Evolutionary conservation across 2,113 vertebrate genomes (phyloP).

Genomic region (Grallaria varia): DNA sequence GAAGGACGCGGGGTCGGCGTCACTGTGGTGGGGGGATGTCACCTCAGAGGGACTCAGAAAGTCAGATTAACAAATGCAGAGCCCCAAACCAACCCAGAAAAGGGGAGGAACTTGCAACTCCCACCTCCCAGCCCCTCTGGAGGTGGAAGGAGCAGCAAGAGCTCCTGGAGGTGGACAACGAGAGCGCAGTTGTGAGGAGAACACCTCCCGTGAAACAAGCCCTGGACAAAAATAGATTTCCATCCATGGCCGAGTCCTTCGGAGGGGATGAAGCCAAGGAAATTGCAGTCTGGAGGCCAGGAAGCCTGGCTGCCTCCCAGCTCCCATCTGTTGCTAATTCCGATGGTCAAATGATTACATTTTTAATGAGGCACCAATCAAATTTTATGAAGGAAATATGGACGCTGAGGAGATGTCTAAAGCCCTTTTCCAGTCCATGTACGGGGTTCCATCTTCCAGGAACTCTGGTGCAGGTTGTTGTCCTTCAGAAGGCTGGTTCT

Average conservation of each 20-base stretch:
- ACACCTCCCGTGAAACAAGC: not conserved
- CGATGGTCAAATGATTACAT: conserved; percentile 51
- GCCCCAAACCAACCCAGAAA: not conserved
- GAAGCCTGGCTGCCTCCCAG: conserved; percentile 33
- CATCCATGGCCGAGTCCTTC: not conserved
- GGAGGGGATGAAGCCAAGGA: not conserved
- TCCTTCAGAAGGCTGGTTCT: not conserved
- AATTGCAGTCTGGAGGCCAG: conserved; percentile 12
- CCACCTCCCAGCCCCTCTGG: not conserved
- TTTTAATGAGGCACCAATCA: conserved; percentile 54
- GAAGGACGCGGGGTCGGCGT: not conserved
- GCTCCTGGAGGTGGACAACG: not conserved
- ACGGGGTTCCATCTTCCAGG: not conserved
- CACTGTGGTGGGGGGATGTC: not conserved
- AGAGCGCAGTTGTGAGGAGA: not conserved
- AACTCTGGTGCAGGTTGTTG: not conserved
- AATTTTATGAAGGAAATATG: conserved; percentile 20
- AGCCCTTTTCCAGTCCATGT: not conserved
- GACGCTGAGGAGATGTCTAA: not conserved
- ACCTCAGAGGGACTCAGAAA: not conserved
- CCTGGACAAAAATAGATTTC: conserved; percentile 50
- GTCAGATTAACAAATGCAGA: accelerated
- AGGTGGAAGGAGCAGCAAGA: not conserved
- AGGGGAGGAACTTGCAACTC: not conserved
- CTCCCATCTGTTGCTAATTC: conserved; percentile 51